Percentiles rank a stretch among this genome's conserved stretches.
Conservation (phyloP, 2,113 vertebrate species). For the Elaphurus davidianus region DNA sequence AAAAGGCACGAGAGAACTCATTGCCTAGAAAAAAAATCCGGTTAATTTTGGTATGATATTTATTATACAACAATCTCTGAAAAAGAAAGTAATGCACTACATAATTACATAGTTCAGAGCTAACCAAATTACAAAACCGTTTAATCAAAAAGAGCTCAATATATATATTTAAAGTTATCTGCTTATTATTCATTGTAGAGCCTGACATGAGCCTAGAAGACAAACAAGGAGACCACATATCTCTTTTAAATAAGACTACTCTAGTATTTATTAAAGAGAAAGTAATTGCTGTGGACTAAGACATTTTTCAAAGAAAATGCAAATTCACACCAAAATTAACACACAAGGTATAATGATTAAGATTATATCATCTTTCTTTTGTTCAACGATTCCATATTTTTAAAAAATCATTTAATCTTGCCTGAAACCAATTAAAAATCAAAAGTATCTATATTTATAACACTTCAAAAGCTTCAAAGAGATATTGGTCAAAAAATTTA, state of each 20-base stretch:
- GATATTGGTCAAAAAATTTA: neutral
- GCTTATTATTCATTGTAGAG: neutral
- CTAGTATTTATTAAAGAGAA: conserved; percentile 7
- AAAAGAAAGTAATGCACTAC: neutral
- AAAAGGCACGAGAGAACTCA: conserved; percentile 84
- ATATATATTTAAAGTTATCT: neutral
- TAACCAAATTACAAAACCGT: neutral
- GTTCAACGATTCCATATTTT: neutral
- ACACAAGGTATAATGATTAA: neutral
- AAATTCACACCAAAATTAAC: neutral
- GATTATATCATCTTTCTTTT: neutral
- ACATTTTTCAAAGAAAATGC: conserved; percentile 40
- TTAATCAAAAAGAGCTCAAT: neutral
- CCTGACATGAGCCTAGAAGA: neutral
- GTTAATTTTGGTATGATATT: conserved; percentile 60
- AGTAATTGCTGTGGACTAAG: conserved; percentile 5
- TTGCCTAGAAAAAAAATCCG: conserved; percentile 80
- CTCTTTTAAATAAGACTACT: conserved; percentile 14
- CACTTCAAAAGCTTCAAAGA: conserved; percentile 45
- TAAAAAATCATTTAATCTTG: neutral
- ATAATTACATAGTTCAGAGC: neutral
- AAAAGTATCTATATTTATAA: conserved; percentile 8
- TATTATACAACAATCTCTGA: conserved; percentile 58
- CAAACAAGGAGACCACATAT: neutral
- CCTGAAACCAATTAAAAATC: conserved; percentile 50